Evolutionary conservation across 2,113 vertebrate genomes (phyloP).

Genomic region (Hassar affinis): DNA sequence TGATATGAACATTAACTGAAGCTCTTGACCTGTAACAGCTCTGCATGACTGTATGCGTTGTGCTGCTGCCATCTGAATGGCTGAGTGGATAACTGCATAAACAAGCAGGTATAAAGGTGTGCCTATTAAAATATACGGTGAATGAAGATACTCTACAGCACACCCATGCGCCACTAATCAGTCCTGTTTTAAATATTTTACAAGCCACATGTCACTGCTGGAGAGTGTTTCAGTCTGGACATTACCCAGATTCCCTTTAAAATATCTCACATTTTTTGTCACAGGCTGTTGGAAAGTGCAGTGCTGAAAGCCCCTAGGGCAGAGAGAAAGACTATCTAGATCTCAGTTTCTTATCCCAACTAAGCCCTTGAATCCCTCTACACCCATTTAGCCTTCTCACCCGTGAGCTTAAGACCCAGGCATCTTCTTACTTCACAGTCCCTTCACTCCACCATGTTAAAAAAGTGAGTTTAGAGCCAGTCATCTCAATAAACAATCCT

Average conservation of each 20-base stretch:
- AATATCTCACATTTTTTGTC: constrained; percentile 48
- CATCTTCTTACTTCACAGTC: constrained; percentile 66
- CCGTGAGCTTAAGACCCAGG: constrained; percentile 52
- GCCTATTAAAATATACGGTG: background rate
- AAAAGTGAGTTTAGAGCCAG: constrained; percentile 70
- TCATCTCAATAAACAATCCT: constrained; percentile 76
- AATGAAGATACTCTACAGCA: background rate
- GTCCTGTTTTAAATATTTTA: constrained; percentile 46
- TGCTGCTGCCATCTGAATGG: background rate
- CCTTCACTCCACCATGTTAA: constrained; percentile 60
- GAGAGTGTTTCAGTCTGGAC: constrained; percentile 46
- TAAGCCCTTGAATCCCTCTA: constrained; percentile 72
- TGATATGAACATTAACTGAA: background rate
- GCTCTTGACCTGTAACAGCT: background rate
- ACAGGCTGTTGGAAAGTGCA: constrained; percentile 51
- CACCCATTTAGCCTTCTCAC: constrained; percentile 70
- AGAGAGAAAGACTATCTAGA: constrained; percentile 61
- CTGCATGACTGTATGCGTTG: background rate
- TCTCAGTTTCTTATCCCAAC: constrained; percentile 70
- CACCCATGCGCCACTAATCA: constrained; percentile 18
- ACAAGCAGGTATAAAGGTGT: background rate
- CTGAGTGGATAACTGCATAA: background rate
- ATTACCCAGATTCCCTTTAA: constrained; percentile 54
- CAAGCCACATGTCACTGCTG: constrained; percentile 42
- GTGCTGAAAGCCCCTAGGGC: constrained; percentile 59